These are phyloP conservation scores for Steinernema carpocapsae DNA, from an alignment of 2,888 invertebrate species.

Conservation along the genomic window DNA sequence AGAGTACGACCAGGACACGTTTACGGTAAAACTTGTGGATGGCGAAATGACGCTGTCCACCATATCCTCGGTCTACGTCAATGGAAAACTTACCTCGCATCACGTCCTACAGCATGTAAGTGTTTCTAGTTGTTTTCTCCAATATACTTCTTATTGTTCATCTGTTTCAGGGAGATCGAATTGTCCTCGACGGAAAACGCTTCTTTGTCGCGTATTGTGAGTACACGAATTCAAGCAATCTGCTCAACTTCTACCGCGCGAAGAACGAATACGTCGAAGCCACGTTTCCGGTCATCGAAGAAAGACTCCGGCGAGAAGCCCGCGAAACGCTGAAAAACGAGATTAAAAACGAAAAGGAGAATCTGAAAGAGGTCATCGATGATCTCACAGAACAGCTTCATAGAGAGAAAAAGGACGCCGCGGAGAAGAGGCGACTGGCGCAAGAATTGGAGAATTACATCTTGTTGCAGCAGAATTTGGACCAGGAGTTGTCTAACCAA, in stretches of 20 bases:
- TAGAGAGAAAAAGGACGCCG: conserved; percentile 1
- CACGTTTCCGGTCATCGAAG: conserved; percentile 16
- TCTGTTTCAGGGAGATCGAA: conserved; percentile 34
- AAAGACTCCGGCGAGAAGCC: conserved; percentile 22
- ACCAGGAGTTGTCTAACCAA: neutral
- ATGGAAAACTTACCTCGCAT: neutral
- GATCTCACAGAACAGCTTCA: conserved; percentile 19
- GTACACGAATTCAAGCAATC: neutral
- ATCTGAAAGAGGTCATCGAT: conserved; percentile 18
- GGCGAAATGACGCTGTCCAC: neutral
- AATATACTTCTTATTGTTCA: neutral
- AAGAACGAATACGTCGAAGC: conserved; percentile 36
- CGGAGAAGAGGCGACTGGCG: neutral
- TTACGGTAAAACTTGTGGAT: neutral
- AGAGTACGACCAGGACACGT: neutral
- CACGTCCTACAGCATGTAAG: neutral
- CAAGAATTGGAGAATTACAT: conserved; percentile 16
- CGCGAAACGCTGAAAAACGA: conserved; percentile 32
- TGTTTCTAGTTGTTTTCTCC: neutral
- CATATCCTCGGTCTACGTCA: neutral
- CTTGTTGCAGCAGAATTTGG: neutral
- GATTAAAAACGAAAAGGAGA: neutral
- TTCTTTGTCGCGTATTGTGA: conserved; percentile 18
- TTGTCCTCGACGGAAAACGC: conserved; percentile 29
- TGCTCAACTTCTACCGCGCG: conserved; percentile 26